Percentiles rank a stretch among this genome's conserved stretches.
Evolutionary conservation across 2,888 invertebrate genomes (phyloP).

Genomic region (Anoncus sp.): DNA sequence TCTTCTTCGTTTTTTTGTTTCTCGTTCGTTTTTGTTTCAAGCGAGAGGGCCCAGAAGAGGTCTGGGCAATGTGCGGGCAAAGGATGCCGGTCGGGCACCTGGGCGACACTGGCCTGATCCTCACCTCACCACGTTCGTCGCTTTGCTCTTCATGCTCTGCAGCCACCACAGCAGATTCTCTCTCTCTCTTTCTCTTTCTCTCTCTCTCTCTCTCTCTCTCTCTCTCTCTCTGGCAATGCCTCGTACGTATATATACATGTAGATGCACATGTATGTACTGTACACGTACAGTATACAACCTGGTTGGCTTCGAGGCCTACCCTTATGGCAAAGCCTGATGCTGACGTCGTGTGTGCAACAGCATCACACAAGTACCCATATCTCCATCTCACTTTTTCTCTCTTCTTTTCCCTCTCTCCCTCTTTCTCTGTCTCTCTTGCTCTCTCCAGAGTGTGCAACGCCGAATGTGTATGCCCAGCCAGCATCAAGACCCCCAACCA

Average conservation of each 20-base stretch:
- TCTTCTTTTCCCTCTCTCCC: constrained; percentile 7
- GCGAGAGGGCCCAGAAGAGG: constrained; percentile 10
- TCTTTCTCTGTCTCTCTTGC: constrained; percentile 38
- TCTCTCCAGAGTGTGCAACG: constrained; percentile 54
- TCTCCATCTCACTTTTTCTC: constrained; percentile 14
- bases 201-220: no score
- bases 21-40: neutral
- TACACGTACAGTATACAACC: constrained; percentile 23
- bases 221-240: constrained; percentile 24
- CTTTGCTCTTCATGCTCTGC: constrained; percentile 60
- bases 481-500: constrained; percentile 63
- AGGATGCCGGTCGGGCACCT: constrained; percentile 71
- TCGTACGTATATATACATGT: constrained; percentile 7
- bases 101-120: constrained; percentile 74
- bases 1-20: neutral
- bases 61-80: constrained; percentile 53
- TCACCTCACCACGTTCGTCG: constrained; percentile 61
- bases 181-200: no score
- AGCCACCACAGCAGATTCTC: constrained; percentile 42
- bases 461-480: constrained; percentile 59
- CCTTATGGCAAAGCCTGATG: constrained; percentile 43
- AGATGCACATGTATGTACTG: neutral
- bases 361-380: constrained; percentile 53
- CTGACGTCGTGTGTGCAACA: constrained; percentile 60
- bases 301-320: constrained; percentile 60